These are phyloP conservation scores for Hydrolagus colliei DNA, from an alignment of 2,797 vertebrate genomes.

Conservation along the genomic window DNA sequence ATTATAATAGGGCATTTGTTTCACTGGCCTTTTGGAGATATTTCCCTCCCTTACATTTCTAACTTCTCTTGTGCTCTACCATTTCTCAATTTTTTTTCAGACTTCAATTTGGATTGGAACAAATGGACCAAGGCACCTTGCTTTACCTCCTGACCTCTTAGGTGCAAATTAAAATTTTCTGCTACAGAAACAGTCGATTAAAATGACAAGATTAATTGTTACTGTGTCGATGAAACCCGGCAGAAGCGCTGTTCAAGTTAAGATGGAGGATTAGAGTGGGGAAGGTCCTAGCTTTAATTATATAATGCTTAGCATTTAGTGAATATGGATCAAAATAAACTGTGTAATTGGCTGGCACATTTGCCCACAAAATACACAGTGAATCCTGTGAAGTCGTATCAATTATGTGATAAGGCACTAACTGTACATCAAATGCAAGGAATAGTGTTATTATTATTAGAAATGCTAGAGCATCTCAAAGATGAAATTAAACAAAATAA, in stretches of 20 bases:
- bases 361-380: too few species aligned
- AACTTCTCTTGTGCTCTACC: neutral
- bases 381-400: too few species aligned
- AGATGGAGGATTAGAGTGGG: neutral
- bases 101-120: neutral
- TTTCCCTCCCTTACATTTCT: too few species aligned
- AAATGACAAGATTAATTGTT: neutral
- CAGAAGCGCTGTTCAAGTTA: neutral
- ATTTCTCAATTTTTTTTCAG: slow-evolving; percentile 10
- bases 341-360: too few species aligned
- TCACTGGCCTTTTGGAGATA: neutral
- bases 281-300: neutral
- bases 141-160: neutral
- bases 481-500: too few species aligned
- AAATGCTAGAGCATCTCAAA: too few species aligned
- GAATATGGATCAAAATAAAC: too few species aligned
- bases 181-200: neutral
- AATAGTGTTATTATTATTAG: too few species aligned
- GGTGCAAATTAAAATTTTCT: neutral
- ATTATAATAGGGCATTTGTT: too few species aligned
- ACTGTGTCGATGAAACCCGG: neutral
- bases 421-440: too few species aligned
- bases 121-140: neutral
- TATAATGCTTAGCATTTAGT: too few species aligned
- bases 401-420: too few species aligned